Evolutionary conservation across 1,140 invertebrate genomes (phyloP), one percentile per base, ranked within the genome.

Genomic region (Diprion similis): DNA sequence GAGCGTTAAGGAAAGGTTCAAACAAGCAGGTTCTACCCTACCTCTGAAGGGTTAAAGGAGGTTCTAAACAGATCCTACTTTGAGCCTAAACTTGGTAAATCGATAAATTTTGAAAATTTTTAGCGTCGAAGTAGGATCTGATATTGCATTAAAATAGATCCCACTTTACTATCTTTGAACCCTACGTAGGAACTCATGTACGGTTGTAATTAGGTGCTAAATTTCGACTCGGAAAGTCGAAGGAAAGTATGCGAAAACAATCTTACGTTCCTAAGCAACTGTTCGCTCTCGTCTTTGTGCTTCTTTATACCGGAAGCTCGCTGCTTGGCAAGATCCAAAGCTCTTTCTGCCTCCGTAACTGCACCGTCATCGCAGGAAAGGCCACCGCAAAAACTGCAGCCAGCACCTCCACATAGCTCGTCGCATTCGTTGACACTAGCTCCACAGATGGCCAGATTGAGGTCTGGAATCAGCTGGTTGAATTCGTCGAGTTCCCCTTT

Each of bases 371-470:
- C 94, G 86, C 96, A 98, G 46, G 95, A 94, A 65, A 96, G 88
- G 10, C 94, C 95, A 73, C 95, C 95, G 89, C 96, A 98, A 82
- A 91, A 91, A 66, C 90, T 92, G 88, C 96, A 98, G 1, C 95
- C 95, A 66, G 95, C 96, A 37, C 96, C 96, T 66, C 96, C 96
- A 89, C 96, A 98, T 71, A 95, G 89, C 65, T 86, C 80, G 83
- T 97, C 95, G 86, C 96, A 98, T 45, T 92, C 92, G 84, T 95
- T 91, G 68, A 94, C 95, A 47, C 86, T 89, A 79, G 92, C 91
- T 79, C 95, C 96, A 88, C 96, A 98, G 79, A 98, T 93, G 89
- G 94, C 89, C 76, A 93, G 89, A 87, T 97, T 98, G 45, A 98
- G 88, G 78, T 93, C 92, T 0, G 95, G 94, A 76, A 98, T 92